Base-by-base conservation (phyloP, 2,113 vertebrate species). In the Cisticola juncidis region DNA sequence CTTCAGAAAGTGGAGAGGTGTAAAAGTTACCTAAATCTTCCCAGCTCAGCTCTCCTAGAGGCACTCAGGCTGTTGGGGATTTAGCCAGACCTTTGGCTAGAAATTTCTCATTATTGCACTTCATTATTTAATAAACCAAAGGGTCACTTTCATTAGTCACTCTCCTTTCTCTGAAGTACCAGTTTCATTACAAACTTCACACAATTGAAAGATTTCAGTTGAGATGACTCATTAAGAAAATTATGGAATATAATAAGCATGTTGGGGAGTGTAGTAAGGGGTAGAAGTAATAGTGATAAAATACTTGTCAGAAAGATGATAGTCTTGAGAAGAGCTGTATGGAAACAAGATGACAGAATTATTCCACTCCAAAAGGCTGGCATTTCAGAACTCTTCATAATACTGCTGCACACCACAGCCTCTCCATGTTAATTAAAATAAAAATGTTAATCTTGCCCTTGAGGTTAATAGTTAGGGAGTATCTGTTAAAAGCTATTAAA, bases 281-380 rank as follows among this genome's bases (percentile, higher is more conserved):
- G 66, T 87, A 61, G 81, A 95, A 91, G 26, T 47, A 79, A 79
- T 50, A 68, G 54, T 77, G 66, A 77, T 95, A 70, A 91, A 94
- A 94, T 79, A 70, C 80, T 79, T 96, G 85, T 94, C 91, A 94
- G 84, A 68, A 87, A 57, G 64, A 69, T 92, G 69, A 69, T 84
- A 53, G 40, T 86, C n/a, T 70, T 77, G 76, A 91, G 73, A 89
- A 66, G 53, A 89, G 29, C 86, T 87, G 78, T 90, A 47, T 80
- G 78, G 62, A 94, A 95, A 91, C 87, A 96, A 85, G 70, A 76
- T 70, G 94, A 96, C 84, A 90, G 54, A 94, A 89, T 95, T 86
- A 76, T 82, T 95, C 89, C 54, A 25, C 31, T 61, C 83, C 13
- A 7, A 92, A 94, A 92, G 62, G 64, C 84, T 85, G 74, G 45